Percentiles rank a stretch among this genome's conserved stretches.
phyloP scores from a whole-genome alignment of 2,113 vertebrate species.

The Chamaetylas fuelleborni region DNA sequence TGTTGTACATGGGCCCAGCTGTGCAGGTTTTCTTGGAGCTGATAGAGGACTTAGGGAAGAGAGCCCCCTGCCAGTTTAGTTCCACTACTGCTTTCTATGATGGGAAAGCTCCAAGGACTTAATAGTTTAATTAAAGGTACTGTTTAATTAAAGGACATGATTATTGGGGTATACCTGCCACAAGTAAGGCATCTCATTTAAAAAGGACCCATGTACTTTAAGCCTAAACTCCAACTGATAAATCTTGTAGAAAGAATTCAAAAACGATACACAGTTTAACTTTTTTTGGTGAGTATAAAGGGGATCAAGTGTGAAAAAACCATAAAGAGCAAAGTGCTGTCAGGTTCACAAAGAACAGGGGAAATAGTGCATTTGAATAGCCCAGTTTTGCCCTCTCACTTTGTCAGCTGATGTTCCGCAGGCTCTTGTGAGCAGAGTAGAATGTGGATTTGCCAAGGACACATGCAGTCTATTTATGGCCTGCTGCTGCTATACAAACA shows the following conservation, averaged over 20 bases:
- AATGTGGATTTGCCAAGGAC: neutral
- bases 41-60: neutral
- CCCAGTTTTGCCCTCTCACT: neutral
- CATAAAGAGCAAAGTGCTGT: fast-evolving
- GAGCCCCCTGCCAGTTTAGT: neutral
- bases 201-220: neutral
- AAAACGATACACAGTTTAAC: neutral
- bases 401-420: neutral
- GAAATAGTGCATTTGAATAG: neutral
- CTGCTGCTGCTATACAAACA: slow-evolving; percentile 3
- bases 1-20: neutral
- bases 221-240: neutral
- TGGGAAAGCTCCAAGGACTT: neutral
- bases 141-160: neutral
- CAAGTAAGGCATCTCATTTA: neutral
- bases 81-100: neutral
- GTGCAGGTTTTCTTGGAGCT: neutral
- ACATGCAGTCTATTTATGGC: slow-evolving; percentile 7
- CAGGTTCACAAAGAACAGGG: neutral
- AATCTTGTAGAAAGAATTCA: neutral
- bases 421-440: neutral
- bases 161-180: neutral
- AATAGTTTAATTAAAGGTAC: neutral
- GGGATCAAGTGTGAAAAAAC: neutral
- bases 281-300: neutral